Evolutionary conservation across 2,113 vertebrate species (phyloP), one percentile per base, ranked within the genome.

Genomic region (Bucco capensis): DNA sequence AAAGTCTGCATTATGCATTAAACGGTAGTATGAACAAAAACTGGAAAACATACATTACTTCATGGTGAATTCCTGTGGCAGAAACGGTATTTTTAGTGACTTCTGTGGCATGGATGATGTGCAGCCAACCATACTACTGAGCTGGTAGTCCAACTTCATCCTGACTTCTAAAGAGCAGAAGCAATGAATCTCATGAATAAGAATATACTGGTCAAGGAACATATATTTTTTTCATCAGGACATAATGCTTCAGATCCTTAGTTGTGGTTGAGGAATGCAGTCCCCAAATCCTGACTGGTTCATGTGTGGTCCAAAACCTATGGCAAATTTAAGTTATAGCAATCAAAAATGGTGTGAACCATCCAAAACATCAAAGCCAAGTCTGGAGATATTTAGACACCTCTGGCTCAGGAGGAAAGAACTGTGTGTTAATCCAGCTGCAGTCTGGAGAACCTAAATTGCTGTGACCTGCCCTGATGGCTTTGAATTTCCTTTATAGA

Each of bases 21-120:
- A 95, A 92, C 46, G 65, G 44, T 53, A 92, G 18, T 27, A 75
- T 83, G 88, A 94, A 84, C 64, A 88, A 86, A 92, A 89, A 3
- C 50, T 90, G 54, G 28, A 73, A 92, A 82, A 89, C 11, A 53
- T 49, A 24, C 23, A 14, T 67, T 53, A 37, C 35, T 67, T 64
- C 23, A 35, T 56, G 51, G 23, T 33, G 57, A 90, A 57, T 82
- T 89, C 67, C 72, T 53, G 49, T 30, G 60, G 53, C 21, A 83
- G 42, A 88, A 86, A 77, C 8, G 35, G 58, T 57, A 30, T 75
- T 82, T 88, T 86, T 50, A 86, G 75, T 61, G 74, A 73, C 10
- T 88, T 93, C 27, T 65, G 54, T 14, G 23, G 42, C 37, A 30
- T 0, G 4, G 46, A 42, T 57, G 57, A 54, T 33, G 28, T 86